Evolutionary conservation across 2,113 vertebrate genomes (phyloP).

Genomic region (Ophiodon elongatus): DNA sequence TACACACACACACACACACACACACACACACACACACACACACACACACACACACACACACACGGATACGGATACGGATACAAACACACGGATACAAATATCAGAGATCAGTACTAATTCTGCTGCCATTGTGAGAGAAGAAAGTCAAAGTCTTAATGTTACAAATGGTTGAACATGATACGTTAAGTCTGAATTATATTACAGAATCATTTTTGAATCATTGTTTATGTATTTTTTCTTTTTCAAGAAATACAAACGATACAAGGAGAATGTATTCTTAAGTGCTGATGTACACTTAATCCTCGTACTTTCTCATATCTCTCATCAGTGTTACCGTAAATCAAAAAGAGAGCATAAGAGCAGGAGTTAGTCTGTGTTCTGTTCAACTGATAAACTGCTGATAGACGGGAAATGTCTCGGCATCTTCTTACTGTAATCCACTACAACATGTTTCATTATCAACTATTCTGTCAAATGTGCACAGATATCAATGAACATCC

Average conservation of each 20-base stretch:
- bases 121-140: slow-evolving; percentile 26
- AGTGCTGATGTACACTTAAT: background rate
- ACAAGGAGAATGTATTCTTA: background rate
- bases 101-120: slow-evolving; percentile 44
- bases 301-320: background rate
- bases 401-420: background rate
- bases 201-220: background rate
- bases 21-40: slow-evolving; percentile 1
- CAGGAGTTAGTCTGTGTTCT: background rate
- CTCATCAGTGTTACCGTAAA: background rate
- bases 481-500: background rate
- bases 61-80: no score
- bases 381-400: background rate
- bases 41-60: background rate
- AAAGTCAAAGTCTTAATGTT: background rate
- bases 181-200: background rate
- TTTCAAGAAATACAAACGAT: background rate
- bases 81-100: no score
- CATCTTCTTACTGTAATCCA: background rate
- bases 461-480: background rate
- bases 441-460: background rate
- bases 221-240: background rate
- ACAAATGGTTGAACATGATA: background rate
- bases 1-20: no score
- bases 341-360: background rate